These are phyloP conservation scores for Sinohyriopsis cumingii DNA, from an alignment of 2,888 invertebrate species.

Conservation along the genomic window DNA sequence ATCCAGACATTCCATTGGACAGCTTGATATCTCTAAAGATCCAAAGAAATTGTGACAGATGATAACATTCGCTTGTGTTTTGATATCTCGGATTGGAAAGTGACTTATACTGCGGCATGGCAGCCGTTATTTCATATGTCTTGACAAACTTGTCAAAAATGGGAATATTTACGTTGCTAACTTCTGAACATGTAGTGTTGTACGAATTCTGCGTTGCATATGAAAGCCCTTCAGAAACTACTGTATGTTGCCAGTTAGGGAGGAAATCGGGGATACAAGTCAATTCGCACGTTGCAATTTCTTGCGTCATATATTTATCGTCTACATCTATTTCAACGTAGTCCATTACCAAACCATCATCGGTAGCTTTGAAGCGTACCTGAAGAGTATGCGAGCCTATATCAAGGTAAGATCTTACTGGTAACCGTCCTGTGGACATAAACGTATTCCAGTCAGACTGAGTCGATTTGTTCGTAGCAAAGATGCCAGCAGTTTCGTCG, in stretches of 20 bases:
- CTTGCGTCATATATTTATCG: conserved; percentile 39
- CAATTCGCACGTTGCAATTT: conserved; percentile 43
- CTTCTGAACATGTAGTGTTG: conserved; percentile 50
- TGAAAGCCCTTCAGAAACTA: conserved; percentile 21
- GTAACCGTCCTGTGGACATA: conserved; percentile 35
- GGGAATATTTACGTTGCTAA: conserved; percentile 52
- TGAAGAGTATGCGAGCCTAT: conserved; percentile 37
- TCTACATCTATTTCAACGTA: conserved; percentile 38
- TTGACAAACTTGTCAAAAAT: conserved; percentile 41
- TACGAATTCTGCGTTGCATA: conserved; percentile 44
- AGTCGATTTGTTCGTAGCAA: conserved; percentile 17
- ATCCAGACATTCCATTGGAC: background rate
- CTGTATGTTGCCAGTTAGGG: conserved; percentile 20
- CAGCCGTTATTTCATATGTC: conserved; percentile 44
- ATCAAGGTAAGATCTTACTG: conserved; percentile 17
- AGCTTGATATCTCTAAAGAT: conserved; percentile 31
- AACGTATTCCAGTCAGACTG: conserved; percentile 32
- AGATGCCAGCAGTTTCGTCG: conserved; percentile 30
- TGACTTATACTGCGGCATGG: conserved; percentile 41
- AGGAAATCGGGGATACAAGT: conserved; percentile 35
- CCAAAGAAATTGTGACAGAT: conserved; percentile 44
- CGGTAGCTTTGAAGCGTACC: conserved; percentile 26
- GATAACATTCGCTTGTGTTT: conserved; percentile 44
- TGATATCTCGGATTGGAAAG: conserved; percentile 43
- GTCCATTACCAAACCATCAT: conserved; percentile 44